A percentile compares a stretch with the other conserved stretches of the same genome.
Evolutionary conservation across 2,113 vertebrate species (phyloP).

Genomic region (Xiphorhynchus elegans): DNA sequence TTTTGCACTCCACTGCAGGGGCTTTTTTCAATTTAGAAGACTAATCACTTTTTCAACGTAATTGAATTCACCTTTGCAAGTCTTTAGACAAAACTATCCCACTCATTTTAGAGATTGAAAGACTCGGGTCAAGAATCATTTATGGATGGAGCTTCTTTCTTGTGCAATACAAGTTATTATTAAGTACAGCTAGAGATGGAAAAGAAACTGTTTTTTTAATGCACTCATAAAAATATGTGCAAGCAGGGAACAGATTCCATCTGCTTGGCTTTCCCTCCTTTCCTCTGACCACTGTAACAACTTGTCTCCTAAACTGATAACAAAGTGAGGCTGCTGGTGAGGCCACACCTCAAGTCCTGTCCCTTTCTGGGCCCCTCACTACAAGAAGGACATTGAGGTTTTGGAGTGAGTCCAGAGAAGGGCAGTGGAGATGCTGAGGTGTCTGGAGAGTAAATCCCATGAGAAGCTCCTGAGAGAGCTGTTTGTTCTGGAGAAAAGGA

Average conservation of each 20-base stretch:
- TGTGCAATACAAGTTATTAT: not conserved
- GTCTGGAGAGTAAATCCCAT: not conserved
- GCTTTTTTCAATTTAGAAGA: not conserved
- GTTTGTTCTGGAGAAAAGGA: not conserved
- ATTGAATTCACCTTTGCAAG: not conserved
- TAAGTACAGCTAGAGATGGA: not conserved
- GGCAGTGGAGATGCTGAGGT: not conserved
- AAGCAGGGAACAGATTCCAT: not conserved
- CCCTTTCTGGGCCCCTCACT: not conserved
- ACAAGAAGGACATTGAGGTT: not conserved
- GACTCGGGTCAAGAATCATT: not conserved
- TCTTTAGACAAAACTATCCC: not conserved
- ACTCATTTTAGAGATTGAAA: not conserved
- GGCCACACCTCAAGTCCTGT: not conserved
- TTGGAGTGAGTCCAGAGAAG: not conserved
- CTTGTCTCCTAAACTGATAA: not conserved
- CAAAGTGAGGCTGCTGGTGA: not conserved
- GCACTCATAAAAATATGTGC: not conserved
- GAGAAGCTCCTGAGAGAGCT: not conserved
- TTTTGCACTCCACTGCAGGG: not conserved
- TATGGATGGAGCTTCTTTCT: not conserved
- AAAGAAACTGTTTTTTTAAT: not conserved
- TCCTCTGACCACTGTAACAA: not conserved
- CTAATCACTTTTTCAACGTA: not conserved
- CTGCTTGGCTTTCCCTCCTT: not conserved